phyloP scores from a whole-genome alignment of 2,113 vertebrate genomes.

The Cygnus atratus region DNA sequence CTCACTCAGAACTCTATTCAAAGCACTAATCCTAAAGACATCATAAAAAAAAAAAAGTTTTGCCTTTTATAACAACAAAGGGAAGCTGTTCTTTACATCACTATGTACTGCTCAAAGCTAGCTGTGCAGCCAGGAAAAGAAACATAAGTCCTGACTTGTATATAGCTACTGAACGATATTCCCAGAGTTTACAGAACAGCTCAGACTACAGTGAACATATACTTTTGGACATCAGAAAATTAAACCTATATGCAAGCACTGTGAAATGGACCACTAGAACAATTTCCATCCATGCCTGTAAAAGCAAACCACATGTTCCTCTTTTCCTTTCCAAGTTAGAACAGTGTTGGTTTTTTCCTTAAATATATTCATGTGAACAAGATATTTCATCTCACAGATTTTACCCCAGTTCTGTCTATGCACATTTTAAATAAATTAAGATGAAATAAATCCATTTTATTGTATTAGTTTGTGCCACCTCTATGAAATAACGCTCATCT shows the following conservation, averaged over 20 bases:
- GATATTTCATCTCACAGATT: slow-evolving; percentile 76
- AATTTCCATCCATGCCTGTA: neutral
- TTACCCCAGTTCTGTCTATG: slow-evolving; percentile 73
- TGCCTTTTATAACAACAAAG: neutral
- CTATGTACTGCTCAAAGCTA: neutral
- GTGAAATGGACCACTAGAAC: neutral
- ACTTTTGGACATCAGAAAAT: neutral
- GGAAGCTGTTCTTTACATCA: neutral
- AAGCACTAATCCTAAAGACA: neutral
- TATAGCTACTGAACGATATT: neutral
- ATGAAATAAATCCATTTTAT: slow-evolving; percentile 82
- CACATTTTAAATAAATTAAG: slow-evolving; percentile 83
- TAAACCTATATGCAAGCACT: neutral
- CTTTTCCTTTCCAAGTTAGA: slow-evolving; percentile 50
- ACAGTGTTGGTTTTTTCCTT: slow-evolving; percentile 38
- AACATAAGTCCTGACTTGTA: neutral
- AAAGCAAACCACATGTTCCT: slow-evolving; percentile 1
- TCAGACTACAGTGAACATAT: neutral
- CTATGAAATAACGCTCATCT: slow-evolving; percentile 80
- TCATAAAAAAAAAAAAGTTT: neutral
- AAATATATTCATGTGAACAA: slow-evolving; percentile 71
- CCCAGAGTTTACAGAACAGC: neutral
- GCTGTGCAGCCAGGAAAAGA: neutral
- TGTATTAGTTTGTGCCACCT: slow-evolving; percentile 77
- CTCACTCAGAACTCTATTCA: neutral